Evolutionary conservation across 1,140 invertebrate genomes (phyloP), one percentile per base, ranked within the genome.

Genomic region (Glossosoma conforme): DNA sequence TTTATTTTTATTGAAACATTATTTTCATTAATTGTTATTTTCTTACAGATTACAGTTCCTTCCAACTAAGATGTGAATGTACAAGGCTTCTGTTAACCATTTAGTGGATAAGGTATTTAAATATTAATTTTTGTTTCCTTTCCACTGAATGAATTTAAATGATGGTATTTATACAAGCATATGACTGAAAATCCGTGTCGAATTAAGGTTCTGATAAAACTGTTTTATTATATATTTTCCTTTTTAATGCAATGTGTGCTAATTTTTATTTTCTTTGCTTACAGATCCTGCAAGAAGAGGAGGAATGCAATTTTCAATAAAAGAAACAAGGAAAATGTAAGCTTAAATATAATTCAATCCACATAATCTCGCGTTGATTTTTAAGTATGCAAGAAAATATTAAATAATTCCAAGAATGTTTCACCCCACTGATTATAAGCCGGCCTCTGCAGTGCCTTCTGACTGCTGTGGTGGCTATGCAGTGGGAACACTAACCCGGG

Each of bases 401-500:
- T 6, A n/a, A 8, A 28, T 28, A 6, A 28, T 28, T 8, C n/a
- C 6, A 28, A 28, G 6, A 35, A 9, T n/a, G 8, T 36, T 10
- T 22, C 18, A 51, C 48, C 48, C 48, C 48, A 51, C 48, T 51
- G 48, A 43, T n/a, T 48, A 35, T 51, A 51, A 51, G 48, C 48
- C 48, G 48, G 48, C 48, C 48, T 24, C 43, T 40, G 25, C 32
- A 51, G 48, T 51, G 33, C 13, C 38, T 43, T 18, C 37, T 44
- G 38, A 51, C 48, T 51, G 19, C 33, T 38, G 43, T 13, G 48
- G 48, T 51, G 48, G 48, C 48, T 51, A 51, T 51, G 18, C 48
- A 51, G 48, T 51, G 48, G 48, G 48, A 51, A 51, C 48, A 51
- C 40, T 51, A 51, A 51, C 48, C 19, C 48, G 32, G 33, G 41